phyloP scores from a whole-genome alignment of 2,888 invertebrate species.

The Anaspis maculata region DNA sequence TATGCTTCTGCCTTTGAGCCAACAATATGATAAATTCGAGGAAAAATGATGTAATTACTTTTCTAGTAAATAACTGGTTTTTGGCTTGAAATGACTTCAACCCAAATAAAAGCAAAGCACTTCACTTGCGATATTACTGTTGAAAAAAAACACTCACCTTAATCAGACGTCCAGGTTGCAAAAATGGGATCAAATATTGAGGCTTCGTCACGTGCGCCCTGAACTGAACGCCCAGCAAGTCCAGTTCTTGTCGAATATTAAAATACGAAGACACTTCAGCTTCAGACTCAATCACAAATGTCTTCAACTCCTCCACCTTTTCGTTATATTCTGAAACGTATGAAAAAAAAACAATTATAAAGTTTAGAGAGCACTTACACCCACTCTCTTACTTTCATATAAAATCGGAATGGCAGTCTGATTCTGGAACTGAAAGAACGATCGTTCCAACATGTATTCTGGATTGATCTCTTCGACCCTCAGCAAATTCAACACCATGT shows the following conservation, averaged over 20 bases:
- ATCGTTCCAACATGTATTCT: conserved; percentile 96
- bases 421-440: conserved; percentile 99
- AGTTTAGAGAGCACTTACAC: no score
- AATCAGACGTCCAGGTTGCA: conserved; percentile 89
- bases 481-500: conserved; percentile 95
- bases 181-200: conserved; percentile 82
- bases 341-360: conserved; percentile 10
- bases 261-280: conserved; percentile 72
- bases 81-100: no score
- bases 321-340: conserved; percentile 57
- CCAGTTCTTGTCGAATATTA: conserved; percentile 73
- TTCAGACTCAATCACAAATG: conserved; percentile 63
- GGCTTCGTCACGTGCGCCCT: conserved; percentile 74
- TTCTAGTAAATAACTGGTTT: no score
- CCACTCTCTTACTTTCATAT: conserved; percentile 60
- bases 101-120: no score
- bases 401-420: conserved; percentile 88
- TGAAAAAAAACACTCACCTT: conserved; percentile 72
- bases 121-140: no score
- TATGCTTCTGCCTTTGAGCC: no score
- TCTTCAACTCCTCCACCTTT: conserved; percentile 57
- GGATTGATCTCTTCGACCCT: conserved; percentile 99
- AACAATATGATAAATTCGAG: no score
- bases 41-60: no score
- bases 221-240: conserved; percentile 65